phyloP scores from a whole-genome alignment of 2,888 invertebrate genomes.

The Drosophila neutralis region DNA sequence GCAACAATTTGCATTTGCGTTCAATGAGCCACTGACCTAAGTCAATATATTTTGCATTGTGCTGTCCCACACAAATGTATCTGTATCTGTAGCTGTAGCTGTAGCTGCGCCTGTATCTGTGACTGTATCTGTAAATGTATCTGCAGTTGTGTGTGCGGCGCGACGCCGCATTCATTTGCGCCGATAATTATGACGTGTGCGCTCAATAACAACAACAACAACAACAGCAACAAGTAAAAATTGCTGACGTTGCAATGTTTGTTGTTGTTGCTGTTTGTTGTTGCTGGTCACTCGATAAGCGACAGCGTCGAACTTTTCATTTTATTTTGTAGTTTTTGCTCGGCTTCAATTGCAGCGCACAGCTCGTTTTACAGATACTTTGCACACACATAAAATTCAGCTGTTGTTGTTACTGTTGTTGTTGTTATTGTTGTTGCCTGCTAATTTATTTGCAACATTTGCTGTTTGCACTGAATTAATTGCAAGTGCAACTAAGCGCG shows the following conservation, averaged over 20 bases:
- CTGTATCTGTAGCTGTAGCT: conserved; percentile 45
- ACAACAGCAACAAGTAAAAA: conserved; percentile 14
- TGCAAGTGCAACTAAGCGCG: conserved; percentile 76
- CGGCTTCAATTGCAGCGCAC: conserved; percentile 63
- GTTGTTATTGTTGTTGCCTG: conserved; percentile 35
- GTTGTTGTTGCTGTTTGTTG: conserved; percentile 23
- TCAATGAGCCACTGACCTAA: conserved; percentile 84
- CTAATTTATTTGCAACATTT: conserved; percentile 82
- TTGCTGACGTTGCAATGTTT: conserved; percentile 50
- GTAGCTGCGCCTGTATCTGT: conserved; percentile 43
- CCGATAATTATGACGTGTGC: conserved; percentile 76
- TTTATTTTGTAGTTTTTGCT: conserved; percentile 43
- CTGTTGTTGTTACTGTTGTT: conserved; percentile 14
- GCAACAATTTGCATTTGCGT: conserved; percentile 82
- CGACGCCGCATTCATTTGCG: conserved; percentile 63
- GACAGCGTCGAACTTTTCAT: conserved; percentile 69
- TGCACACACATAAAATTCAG: conserved; percentile 10
- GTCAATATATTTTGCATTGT: conserved; percentile 81
- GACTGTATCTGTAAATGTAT: conserved; percentile 27
- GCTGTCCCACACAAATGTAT: conserved; percentile 34
- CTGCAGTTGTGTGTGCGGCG: conserved; percentile 26
- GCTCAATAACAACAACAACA: conserved; percentile 52
- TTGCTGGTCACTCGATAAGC: conserved; percentile 60
- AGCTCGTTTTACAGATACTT: conserved; percentile 40
- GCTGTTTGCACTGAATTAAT: conserved; percentile 78